phyloP scores from a whole-genome alignment of 2,797 vertebrate species.

The Arrhamphus sclerolepis region DNA sequence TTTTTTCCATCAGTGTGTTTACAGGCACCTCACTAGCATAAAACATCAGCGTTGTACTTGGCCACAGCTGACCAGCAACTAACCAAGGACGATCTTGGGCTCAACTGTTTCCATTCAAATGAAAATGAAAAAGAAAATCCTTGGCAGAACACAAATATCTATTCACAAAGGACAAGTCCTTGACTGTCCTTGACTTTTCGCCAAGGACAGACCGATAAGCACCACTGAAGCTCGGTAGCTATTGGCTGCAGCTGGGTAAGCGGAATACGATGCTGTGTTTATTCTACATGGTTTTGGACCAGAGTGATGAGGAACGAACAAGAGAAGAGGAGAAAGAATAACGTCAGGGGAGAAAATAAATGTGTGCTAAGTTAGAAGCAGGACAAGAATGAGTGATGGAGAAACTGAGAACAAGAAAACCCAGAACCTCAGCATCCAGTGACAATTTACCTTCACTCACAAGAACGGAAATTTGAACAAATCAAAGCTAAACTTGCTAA shows the following conservation, averaged over 20 bases:
- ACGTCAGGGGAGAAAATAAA: slow-evolving; percentile 32
- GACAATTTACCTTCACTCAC: slow-evolving; percentile 22
- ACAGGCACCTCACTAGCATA: not conserved
- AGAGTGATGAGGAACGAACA: slow-evolving; percentile 28
- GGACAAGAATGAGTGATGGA: slow-evolving; percentile 4
- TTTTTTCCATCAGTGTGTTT: slow-evolving; percentile 5
- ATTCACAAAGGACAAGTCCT: too few species aligned
- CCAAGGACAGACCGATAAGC: slow-evolving; percentile 54
- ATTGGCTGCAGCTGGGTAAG: slow-evolving; percentile 26
- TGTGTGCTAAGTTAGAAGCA: slow-evolving; percentile 23
- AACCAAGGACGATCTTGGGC: slow-evolving; percentile 25
- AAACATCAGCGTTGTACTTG: slow-evolving; percentile 45
- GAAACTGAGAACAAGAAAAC: not conserved
- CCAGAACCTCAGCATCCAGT: slow-evolving; percentile 3
- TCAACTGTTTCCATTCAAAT: slow-evolving; percentile 20
- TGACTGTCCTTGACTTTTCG: too few species aligned
- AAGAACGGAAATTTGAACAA: slow-evolving; percentile 13
- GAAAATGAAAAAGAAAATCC: slow-evolving; percentile 1
- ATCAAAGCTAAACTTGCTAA: slow-evolving; percentile 9
- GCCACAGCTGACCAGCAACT: slow-evolving; percentile 44
- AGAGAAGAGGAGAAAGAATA: slow-evolving; percentile 5
- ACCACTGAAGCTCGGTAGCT: slow-evolving; percentile 29
- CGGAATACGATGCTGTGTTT: slow-evolving; percentile 38
- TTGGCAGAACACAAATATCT: slow-evolving; percentile 29
- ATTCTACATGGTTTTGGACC: slow-evolving; percentile 15